A percentile compares a stretch with the other conserved stretches of the same genome.
These are phyloP conservation scores for Apamea monoglypha DNA, from an alignment of 2,888 invertebrate species.

Conservation along the genomic window DNA sequence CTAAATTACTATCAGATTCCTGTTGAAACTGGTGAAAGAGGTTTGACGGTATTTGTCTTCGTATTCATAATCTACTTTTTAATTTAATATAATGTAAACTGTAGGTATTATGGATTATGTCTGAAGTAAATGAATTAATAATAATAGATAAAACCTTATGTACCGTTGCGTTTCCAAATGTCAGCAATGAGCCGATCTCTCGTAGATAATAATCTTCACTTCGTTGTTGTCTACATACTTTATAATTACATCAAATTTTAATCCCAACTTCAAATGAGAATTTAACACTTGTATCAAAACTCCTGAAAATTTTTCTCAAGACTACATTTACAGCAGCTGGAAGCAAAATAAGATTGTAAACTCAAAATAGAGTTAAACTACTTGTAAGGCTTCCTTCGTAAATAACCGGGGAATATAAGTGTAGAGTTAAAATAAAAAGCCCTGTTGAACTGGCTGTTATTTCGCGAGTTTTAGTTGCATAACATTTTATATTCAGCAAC, in stretches of 20 bases:
- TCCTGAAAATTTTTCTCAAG: constrained; percentile 4
- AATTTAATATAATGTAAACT: neutral
- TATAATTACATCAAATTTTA: too few species aligned
- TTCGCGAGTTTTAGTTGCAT: constrained; percentile 39
- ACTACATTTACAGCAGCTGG: constrained; percentile 17
- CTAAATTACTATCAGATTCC: too few species aligned
- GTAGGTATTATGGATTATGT: neutral
- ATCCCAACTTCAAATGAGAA: too few species aligned
- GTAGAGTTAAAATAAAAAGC: constrained; percentile 12
- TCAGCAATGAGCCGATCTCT: too few species aligned
- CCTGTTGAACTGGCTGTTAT: constrained; percentile 16
- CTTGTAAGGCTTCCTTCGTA: constrained; percentile 3
- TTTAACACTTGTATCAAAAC: constrained; percentile 3
- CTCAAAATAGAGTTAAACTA: constrained; percentile 25
- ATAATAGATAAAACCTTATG: too few species aligned
- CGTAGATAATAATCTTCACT: too few species aligned
- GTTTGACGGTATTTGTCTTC: neutral
- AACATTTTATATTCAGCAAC: constrained; percentile 45
- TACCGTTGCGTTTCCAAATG: too few species aligned
- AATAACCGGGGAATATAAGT: constrained; percentile 8
- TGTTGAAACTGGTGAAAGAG: too few species aligned
- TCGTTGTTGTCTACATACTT: too few species aligned
- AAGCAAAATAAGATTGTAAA: constrained; percentile 29
- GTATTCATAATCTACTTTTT: neutral
- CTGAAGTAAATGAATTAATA: too few species aligned